Base-by-base conservation (phyloP, 2,797 vertebrate species). In the Parotocinclus haroldoi region DNA sequence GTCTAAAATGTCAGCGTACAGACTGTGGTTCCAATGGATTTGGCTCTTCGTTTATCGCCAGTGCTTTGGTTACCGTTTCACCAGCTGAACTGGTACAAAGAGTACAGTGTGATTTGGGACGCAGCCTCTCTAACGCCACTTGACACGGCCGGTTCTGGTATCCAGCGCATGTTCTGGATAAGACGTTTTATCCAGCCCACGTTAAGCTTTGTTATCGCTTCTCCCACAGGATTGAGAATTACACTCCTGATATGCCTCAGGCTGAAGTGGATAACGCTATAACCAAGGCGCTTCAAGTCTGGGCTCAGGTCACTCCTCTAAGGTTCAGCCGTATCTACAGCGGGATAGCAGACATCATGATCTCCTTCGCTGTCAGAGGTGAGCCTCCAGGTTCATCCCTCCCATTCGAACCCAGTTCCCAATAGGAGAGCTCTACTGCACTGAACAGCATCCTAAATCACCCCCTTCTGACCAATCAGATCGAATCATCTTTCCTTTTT, bases 271-370 rank as follows among this genome's bases (percentile, higher is more conserved):
- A 97, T 10, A 71, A 84, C n/a, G 91, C 92, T 50, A 89, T 98
- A 4, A 63, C 74, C 53, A 92, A 70, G 72, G 96, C 94, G 0
- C 80, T 98, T 16, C 71, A 92, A 50, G 82, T 98, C 1, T 99
- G 96, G 96, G 93, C 94, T 63, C 79, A 78, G 53, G 92, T 98
- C 48, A 93, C 91, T 3, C 94, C 93, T 0, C 82, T 98, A 71
- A 89, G 19, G 7, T 98, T 98, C 85, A 91, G 75, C 1, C 87
- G 78, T 11, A 78, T 95, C 76, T 75, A 84, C 76, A 84, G 80
- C 0, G 94, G 88, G 54, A 82, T 54, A 3, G 93, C 95, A 7
- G 94, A 98, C 72, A 93, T 99, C 81, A 96, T 89, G 92, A 90
- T 98, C 82, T 93, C 90, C 16, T 99, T 99, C 61, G 87, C 58